Base-by-base conservation (phyloP, 2,888 invertebrate genomes). In the Listrodromus nycthemerus region DNA sequence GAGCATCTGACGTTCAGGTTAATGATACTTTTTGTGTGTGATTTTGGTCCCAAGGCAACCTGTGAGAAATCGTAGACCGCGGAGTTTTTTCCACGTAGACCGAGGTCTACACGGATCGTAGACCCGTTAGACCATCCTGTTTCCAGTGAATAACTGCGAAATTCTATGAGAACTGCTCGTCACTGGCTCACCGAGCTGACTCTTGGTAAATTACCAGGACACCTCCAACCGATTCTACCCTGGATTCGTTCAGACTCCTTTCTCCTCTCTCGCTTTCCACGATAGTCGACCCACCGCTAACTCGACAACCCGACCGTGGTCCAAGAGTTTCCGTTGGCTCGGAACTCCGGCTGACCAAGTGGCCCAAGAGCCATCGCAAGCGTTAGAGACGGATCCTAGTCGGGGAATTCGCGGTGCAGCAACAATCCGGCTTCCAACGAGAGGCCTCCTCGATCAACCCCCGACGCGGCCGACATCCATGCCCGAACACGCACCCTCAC, bases 401-500 rank as follows among this genome's bases (percentile, higher is more conserved):
- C 66, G 55, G 48, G 24, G 67, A 61, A 61, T 67, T 61, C 58
- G 67, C 45, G 55, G 67, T 80, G 67, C 55, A 80, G 80, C 80
- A 80, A 80, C 80, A 80, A 80, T 74, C 61, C 74, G 66, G 48
- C 41, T 19, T 45, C 10, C 63, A 41, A 71, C 30, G 45, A 71
- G 73, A 45, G 70, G 73, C 67, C 50, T 73, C 71, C 71, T 66
- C 61, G 78, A 50, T 41, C 67, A 71, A 76, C 73, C 67, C 67
- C 67, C 66, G 45, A 61, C 77, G 80, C 63, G 73, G 69, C 63
- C 73, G 73, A 37, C 73, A 77, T 80, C 74, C 79, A 79, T 80
- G 67, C 65, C 50, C 76, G 37, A 83, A 80, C 83, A 83, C 76
- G 80, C 80, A 83, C 67, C 65, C 67, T 63, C 71, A 70, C 30